Percentiles rank a stretch among this genome's conserved stretches.
phyloP scores from a whole-genome alignment of 2,113 vertebrate genomes.

The Hippocampus barbouri region DNA sequence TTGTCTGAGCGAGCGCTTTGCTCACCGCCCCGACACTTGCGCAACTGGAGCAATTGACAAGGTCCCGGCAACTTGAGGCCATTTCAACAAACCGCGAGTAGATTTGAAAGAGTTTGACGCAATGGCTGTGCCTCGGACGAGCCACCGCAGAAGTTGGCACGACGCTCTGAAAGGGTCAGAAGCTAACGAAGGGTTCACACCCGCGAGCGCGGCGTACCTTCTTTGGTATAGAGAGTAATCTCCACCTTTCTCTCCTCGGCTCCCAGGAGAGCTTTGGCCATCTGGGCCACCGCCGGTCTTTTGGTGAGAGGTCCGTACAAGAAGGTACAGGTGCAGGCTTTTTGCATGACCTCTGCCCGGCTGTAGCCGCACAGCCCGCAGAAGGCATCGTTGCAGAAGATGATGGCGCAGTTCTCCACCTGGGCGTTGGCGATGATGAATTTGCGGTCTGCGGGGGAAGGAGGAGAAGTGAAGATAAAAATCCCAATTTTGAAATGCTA shows the following conservation, averaged over 20 bases:
- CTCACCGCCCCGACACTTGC: too few species aligned
- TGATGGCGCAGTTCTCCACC: slow-evolving; percentile 89
- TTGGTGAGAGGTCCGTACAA: slow-evolving; percentile 84
- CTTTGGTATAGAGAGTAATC: slow-evolving; percentile 86
- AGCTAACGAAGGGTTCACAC: too few species aligned
- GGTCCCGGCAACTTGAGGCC: too few species aligned
- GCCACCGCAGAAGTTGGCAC: too few species aligned
- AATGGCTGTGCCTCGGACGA: too few species aligned
- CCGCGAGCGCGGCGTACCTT: slow-evolving; percentile 65
- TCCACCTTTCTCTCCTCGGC: slow-evolving; percentile 88
- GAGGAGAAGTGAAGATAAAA: not conserved
- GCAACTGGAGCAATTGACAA: too few species aligned
- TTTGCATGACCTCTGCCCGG: slow-evolving; percentile 88
- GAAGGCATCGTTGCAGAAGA: slow-evolving; percentile 92
- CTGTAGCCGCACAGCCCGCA: slow-evolving; percentile 86
- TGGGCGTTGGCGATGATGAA: slow-evolving; percentile 90
- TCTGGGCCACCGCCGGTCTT: slow-evolving; percentile 78
- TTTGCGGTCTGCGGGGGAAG: slow-evolving; percentile 76
- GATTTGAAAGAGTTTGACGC: too few species aligned
- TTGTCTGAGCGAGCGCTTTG: too few species aligned
- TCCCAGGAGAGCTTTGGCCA: slow-evolving; percentile 84
- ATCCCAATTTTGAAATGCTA: too few species aligned
- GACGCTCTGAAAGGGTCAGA: too few species aligned
- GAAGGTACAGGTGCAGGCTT: slow-evolving; percentile 88
- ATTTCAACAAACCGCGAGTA: too few species aligned